Evolutionary conservation across 2,113 vertebrate genomes (phyloP).

Genomic region (Vireo altiloquus): DNA sequence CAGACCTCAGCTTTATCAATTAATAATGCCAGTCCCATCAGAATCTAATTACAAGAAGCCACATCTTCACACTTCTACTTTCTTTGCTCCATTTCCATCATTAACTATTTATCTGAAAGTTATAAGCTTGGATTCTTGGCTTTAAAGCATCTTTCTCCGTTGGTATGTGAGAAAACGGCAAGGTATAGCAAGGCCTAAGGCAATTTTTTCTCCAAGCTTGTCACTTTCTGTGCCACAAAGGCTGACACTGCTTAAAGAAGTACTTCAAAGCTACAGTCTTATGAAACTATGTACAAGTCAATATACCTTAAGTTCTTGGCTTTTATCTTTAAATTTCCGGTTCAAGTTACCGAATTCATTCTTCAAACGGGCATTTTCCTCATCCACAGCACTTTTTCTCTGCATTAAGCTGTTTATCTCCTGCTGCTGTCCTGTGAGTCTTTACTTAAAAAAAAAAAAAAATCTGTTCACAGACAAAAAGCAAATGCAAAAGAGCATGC

Average conservation of each 20-base stretch:
- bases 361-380: conserved; percentile 80
- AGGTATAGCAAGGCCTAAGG: conserved; percentile 80
- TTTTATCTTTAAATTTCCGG: conserved; percentile 83
- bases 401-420: conserved; percentile 81
- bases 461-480: background rate
- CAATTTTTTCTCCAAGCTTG: conserved; percentile 78
- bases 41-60: conserved; percentile 97
- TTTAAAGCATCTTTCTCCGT: conserved; percentile 78
- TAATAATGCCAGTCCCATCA: conserved; percentile 96
- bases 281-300: conserved; percentile 72
- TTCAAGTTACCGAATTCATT: conserved; percentile 81
- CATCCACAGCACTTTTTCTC: conserved; percentile 73
- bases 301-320: conserved; percentile 87
- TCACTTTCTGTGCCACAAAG: conserved; percentile 79
- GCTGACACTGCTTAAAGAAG: conserved; percentile 72
- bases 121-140: conserved; percentile 81
- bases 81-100: conserved; percentile 86
- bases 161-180: conserved; percentile 68
- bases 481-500: background rate
- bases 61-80: conserved; percentile 88
- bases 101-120: conserved; percentile 98
- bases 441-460: conserved; percentile 60
- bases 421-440: conserved; percentile 76
- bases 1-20: conserved; percentile 96
- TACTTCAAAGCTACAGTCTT: conserved; percentile 69